These are phyloP conservation scores for Drosophila gunungcola DNA, from an alignment of 1,140 invertebrate genomes.

Conservation along the genomic window DNA sequence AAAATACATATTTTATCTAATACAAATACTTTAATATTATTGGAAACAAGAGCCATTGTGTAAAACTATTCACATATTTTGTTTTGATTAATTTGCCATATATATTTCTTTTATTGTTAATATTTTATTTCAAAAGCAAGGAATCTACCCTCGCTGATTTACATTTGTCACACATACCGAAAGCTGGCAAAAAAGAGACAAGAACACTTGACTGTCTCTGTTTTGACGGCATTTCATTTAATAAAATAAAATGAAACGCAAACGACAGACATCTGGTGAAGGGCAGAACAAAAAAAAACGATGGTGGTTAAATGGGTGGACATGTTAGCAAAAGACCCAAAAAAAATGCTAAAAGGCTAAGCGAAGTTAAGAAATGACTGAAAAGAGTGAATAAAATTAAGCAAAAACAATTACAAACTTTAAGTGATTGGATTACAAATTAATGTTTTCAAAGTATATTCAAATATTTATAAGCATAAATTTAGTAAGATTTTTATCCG, in stretches of 20 bases:
- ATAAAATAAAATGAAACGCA: constrained; percentile 77
- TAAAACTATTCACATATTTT: too few relatives aligned
- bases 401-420: neutral
- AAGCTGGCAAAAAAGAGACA: neutral
- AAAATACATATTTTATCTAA: too few relatives aligned
- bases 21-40: too few relatives aligned
- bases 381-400: neutral
- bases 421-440: neutral
- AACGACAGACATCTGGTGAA: constrained; percentile 63
- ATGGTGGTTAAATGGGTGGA: neutral
- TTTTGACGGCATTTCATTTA: constrained; percentile 77
- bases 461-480: neutral
- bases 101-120: neutral
- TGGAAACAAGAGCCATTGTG: too few relatives aligned
- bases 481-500: neutral
- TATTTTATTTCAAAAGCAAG: neutral
- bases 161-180: constrained; percentile 43
- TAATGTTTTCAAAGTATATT: neutral
- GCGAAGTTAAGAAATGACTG: constrained; percentile 2
- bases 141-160: constrained; percentile 52
- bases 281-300: constrained; percentile 1
- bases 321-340: constrained; percentile 3
- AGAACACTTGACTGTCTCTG: constrained; percentile 41
- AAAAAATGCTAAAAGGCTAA: constrained; percentile 3
- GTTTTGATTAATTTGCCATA: too few relatives aligned